Conservation (phyloP, 2,888 invertebrate genomes). For the Itoplectis maculator region DNA sequence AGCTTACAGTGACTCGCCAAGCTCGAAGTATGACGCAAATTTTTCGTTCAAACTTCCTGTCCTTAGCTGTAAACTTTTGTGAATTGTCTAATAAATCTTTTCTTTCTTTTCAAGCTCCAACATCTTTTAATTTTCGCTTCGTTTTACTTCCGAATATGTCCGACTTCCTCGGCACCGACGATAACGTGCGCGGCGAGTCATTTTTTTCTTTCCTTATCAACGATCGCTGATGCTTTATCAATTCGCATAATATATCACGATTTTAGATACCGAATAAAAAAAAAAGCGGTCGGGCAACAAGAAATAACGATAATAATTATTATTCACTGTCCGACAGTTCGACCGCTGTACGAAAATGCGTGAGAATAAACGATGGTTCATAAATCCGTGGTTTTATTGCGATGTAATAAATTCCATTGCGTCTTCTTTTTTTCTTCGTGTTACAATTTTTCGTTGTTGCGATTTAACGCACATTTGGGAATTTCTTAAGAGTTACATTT, state of each 20-base stretch:
- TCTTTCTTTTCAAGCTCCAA: slow-evolving; percentile 61
- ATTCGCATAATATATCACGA: slow-evolving; percentile 69
- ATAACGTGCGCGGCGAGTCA: not conserved
- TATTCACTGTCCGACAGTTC: slow-evolving; percentile 44
- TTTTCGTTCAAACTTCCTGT: slow-evolving; percentile 57
- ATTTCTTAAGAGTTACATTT: not conserved
- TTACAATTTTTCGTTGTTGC: not conserved
- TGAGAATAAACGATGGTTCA: slow-evolving; percentile 53
- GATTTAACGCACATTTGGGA: not conserved
- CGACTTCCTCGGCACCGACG: not conserved
- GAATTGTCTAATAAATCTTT: slow-evolving; percentile 64
- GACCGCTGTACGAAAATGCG: slow-evolving; percentile 44
- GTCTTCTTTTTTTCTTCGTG: not conserved
- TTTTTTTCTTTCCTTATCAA: slow-evolving; percentile 39
- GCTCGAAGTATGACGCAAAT: slow-evolving; percentile 49
- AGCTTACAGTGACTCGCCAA: no score
- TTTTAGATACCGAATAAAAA: slow-evolving; percentile 51
- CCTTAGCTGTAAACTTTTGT: slow-evolving; percentile 65
- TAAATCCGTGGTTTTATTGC: slow-evolving; percentile 24
- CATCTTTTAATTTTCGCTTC: not conserved
- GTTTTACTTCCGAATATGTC: not conserved
- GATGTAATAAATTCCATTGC: not conserved
- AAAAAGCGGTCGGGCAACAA: slow-evolving; percentile 38
- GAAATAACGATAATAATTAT: slow-evolving; percentile 30
- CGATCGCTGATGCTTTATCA: slow-evolving; percentile 61